These are phyloP conservation scores for Callionymus lyra DNA, from an alignment of 2,113 vertebrate species.

Conservation along the genomic window DNA sequence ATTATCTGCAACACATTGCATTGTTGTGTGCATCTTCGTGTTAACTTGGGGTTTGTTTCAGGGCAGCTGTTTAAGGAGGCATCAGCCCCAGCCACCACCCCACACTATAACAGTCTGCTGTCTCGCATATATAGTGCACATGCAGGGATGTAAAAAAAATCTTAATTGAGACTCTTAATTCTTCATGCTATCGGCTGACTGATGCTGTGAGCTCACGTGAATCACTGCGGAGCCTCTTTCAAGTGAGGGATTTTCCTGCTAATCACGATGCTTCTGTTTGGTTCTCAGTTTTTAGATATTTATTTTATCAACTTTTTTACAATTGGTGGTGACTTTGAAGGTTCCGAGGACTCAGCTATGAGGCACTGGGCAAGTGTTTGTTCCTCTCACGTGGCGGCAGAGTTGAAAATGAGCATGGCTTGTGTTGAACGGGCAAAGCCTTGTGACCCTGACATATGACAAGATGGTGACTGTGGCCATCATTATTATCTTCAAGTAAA, in stretches of 20 bases:
- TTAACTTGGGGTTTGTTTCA: constrained; percentile 46
- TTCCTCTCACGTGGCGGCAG: constrained; percentile 21
- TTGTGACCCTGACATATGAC: constrained; percentile 48
- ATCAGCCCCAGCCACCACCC: constrained; percentile 14
- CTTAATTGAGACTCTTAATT: constrained; percentile 70
- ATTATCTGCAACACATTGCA: constrained; percentile 10
- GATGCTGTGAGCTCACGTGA: constrained; percentile 64
- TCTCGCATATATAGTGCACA: constrained; percentile 52
- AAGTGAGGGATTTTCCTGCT: too few relatives aligned
- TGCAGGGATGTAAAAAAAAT: constrained; percentile 55
- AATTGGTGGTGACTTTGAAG: constrained; percentile 30
- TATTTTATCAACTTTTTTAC: constrained; percentile 17
- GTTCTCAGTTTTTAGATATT: too few relatives aligned
- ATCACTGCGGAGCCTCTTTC: constrained; percentile 12
- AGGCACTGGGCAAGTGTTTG: constrained; percentile 42
- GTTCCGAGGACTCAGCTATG: constrained; percentile 21
- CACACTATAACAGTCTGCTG: constrained; percentile 35
- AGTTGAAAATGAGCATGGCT: constrained; percentile 58
- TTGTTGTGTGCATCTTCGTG: constrained; percentile 14
- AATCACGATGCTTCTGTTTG: too few relatives aligned
- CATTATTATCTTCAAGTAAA: constrained; percentile 48
- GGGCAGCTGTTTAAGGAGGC: constrained; percentile 54
- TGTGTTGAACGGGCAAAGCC: constrained; percentile 58
- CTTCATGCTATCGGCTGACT: constrained; percentile 54
- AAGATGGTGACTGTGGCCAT: constrained; percentile 48